Percentiles rank a stretch among this genome's conserved stretches.
Evolutionary conservation across 2,888 invertebrate genomes (phyloP).

Genomic region (Cryptocephalus moraei): DNA sequence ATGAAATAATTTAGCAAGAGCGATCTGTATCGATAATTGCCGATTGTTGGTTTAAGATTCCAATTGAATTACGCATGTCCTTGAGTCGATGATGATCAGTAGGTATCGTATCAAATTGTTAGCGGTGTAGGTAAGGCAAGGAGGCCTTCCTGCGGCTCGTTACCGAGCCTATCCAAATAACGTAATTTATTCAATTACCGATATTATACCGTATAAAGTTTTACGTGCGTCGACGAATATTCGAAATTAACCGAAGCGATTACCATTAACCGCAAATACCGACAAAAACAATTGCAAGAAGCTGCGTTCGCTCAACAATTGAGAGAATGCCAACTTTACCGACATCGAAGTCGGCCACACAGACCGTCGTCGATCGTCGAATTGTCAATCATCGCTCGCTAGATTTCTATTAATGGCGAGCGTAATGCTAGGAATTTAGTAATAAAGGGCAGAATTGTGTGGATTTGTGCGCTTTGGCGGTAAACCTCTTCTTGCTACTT

Average conservation of each 20-base stretch:
- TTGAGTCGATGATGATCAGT: too few relatives aligned
- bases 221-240: constrained; percentile 19
- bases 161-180: constrained; percentile 1
- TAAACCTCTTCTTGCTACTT: too few relatives aligned
- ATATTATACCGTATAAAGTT: constrained; percentile 5
- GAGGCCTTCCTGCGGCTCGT: too few relatives aligned
- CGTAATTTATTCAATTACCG: constrained; percentile 9
- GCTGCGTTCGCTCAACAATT: constrained; percentile 22
- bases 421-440: constrained; percentile 16
- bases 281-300: constrained; percentile 27
- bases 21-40: too few relatives aligned
- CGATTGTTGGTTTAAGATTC: too few relatives aligned
- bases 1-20: too few relatives aligned
- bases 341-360: constrained; percentile 24
- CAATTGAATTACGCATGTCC: too few relatives aligned
- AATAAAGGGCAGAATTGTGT: constrained; percentile 6
- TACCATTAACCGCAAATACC: constrained; percentile 30
- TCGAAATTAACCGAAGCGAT: constrained; percentile 32
- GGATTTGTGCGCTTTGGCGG: too few relatives aligned
- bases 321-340: constrained; percentile 23
- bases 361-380: constrained; percentile 18
- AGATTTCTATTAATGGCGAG: constrained; percentile 16
- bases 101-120: too few relatives aligned
- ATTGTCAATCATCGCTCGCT: constrained; percentile 28
- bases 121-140: too few relatives aligned